Evolutionary conservation across 2,888 invertebrate species (phyloP).

Genomic region (Cryptocephalus moraei): DNA sequence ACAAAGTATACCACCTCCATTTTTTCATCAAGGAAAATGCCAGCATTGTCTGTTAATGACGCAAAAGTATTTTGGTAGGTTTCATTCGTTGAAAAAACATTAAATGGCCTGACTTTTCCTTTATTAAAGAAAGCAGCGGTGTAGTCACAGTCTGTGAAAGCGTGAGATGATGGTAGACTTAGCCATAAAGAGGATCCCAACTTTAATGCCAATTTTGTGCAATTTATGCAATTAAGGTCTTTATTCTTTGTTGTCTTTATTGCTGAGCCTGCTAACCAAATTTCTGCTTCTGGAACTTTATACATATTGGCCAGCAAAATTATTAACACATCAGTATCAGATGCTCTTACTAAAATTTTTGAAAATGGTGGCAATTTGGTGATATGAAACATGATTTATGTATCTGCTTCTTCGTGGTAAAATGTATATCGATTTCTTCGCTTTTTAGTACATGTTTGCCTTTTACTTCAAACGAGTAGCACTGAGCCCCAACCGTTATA

Average conservation of each 20-base stretch:
- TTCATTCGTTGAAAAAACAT: constrained; percentile 21
- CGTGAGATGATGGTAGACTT: constrained; percentile 20
- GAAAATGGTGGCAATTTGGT: constrained; percentile 11
- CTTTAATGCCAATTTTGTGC: constrained; percentile 15
- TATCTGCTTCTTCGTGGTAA: constrained; percentile 23
- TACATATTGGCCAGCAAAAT: constrained; percentile 22
- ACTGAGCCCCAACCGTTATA: constrained; percentile 9
- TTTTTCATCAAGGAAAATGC: constrained; percentile 23
- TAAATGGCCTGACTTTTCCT: constrained; percentile 21
- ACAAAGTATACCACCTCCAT: constrained; percentile 19
- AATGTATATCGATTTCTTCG: constrained; percentile 17
- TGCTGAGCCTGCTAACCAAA: constrained; percentile 16
- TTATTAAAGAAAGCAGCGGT: too few species aligned
- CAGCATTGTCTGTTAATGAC: constrained; percentile 20
- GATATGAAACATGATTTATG: constrained; percentile 18
- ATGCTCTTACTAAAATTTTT: constrained; percentile 19
- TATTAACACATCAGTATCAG: constrained; percentile 21
- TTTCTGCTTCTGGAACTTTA: constrained; percentile 15
- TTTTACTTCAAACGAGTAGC: constrained; percentile 3
- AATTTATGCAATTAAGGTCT: constrained; percentile 14
- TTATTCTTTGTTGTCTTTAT: constrained; percentile 8
- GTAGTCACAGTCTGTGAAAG: too few species aligned
- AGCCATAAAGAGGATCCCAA: constrained; percentile 14
- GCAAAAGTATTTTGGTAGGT: constrained; percentile 23
- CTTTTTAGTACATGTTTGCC: constrained; percentile 7